Evolutionary conservation across 1,140 invertebrate species (phyloP).

Genomic region (Reticulitermes speratus): DNA sequence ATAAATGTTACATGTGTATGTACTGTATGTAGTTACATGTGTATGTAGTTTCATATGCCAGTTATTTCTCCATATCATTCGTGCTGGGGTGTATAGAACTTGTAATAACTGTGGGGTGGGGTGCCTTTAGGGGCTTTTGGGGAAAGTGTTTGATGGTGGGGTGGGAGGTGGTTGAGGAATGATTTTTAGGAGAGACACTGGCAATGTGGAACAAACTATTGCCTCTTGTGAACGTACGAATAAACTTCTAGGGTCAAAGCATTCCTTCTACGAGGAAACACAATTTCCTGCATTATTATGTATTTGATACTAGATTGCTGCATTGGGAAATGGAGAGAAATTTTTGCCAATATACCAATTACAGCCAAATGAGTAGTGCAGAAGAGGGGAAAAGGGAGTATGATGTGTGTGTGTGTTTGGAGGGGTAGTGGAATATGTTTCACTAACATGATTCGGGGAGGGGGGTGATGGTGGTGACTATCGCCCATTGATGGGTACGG

Average conservation of each 20-base stretch:
- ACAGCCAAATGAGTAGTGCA: not conserved
- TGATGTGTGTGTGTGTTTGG: not conserved
- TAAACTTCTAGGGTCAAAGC: not conserved
- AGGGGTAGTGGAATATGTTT: not conserved
- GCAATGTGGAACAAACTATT: not conserved
- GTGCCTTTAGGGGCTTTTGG: not conserved
- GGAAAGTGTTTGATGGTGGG: not conserved
- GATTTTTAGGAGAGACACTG: not conserved
- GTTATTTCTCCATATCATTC: not conserved
- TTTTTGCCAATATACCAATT: slow-evolving; percentile 6
- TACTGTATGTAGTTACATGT: no score
- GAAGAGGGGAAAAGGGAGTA: not conserved
- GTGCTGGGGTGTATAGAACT: not conserved
- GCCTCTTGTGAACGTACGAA: not conserved
- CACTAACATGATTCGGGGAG: not conserved
- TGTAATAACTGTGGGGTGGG: not conserved
- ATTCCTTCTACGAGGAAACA: not conserved
- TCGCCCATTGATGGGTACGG: not conserved
- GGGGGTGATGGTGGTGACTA: not conserved
- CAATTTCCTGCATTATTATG: not conserved
- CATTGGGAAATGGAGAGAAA: not conserved
- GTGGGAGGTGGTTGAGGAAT: not conserved
- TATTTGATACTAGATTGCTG: not conserved
- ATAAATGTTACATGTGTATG: no score
- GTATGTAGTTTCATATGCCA: no score